Base-by-base conservation (phyloP, 1,140 invertebrate species). In the Nautilus pompilius region DNA sequence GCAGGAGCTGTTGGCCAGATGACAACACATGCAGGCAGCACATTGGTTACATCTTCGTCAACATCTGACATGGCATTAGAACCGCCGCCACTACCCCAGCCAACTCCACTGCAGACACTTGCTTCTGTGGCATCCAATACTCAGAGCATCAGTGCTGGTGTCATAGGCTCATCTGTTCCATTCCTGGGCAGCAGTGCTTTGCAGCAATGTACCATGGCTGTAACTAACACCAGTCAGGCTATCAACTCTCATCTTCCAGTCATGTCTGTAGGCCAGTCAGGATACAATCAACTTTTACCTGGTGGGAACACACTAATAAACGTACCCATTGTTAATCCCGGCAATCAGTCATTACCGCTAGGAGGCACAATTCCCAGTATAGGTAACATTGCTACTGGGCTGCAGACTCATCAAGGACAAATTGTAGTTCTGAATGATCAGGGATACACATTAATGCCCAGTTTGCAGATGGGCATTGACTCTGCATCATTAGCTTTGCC, bases 371-470 rank as follows among this genome's bases (percentile, higher is more conserved):
- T 26, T 22, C 51, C 65, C 62, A 58, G 36, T 57, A 60, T 62
- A 55, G 30, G 60, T 66, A 51, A 49, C 55, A 45, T 58, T 62
- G 53, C 57, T 65, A 33, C 54, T 49, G 55, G 66, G 54, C 66
- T 70, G 49, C n/a, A 60, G 20, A 26, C 62, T 15, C 68, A 64
- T 41, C 65, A 71, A 46, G 65, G 66, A 63, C 76, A 78, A 63
- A 69, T 77, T 3, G 71, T 79, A 65, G 73, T 76, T 41, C 66
- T 79, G 22, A 78, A 78, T 64, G 77, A 78, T 22, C 74, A 78
- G 55, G 75, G 75, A 48, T 59, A 77, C 24, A 72, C 75, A 13
- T 65, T 75, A 55, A 67, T 76, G 24, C 73, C 73, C 8, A 75
- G 70, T 58, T 62, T 70, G 20, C 69, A 69, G 17, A 46, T 72